Conservation (phyloP, 2,888 invertebrate species). For the Machimus rusticus region DNA sequence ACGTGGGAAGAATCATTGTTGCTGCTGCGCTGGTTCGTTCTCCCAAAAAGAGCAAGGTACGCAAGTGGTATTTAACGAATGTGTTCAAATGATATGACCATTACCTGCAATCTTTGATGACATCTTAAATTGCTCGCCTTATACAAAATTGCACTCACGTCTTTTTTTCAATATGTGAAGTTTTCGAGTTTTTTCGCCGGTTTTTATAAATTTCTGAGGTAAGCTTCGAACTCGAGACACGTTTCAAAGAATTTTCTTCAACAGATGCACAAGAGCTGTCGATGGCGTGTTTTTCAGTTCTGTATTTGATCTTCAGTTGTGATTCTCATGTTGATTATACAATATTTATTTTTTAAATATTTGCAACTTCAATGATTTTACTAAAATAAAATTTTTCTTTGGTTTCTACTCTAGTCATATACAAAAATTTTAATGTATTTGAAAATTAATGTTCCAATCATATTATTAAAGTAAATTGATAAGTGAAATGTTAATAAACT, state of each 20-base stretch:
- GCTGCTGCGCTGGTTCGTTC: not conserved
- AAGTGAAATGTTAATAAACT: too few species aligned
- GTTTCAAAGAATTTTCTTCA: not conserved
- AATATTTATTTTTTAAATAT: not conserved
- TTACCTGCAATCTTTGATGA: not conserved
- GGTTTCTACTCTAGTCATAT: not conserved
- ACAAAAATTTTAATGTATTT: not conserved
- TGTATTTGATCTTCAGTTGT: not conserved
- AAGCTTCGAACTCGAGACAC: not conserved
- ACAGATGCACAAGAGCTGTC: not conserved
- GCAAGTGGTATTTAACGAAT: slow-evolving; percentile 33
- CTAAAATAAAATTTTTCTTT: not conserved
- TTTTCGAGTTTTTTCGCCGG: not conserved
- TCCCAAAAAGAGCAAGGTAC: slow-evolving; percentile 33
- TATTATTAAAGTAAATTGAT: not conserved
- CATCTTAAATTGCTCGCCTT: not conserved
- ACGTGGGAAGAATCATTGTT: slow-evolving; percentile 12
- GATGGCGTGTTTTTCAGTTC: not conserved
- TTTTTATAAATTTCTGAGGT: not conserved
- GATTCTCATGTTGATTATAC: not conserved
- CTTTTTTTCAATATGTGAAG: not conserved
- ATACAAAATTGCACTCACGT: not conserved
- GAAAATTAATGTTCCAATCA: not conserved
- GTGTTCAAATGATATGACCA: slow-evolving; percentile 13
- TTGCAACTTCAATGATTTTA: not conserved